Evolutionary conservation across 2,797 vertebrate genomes (phyloP), one percentile per base, ranked within the genome.

Genomic region (Erethizon dorsatum): DNA sequence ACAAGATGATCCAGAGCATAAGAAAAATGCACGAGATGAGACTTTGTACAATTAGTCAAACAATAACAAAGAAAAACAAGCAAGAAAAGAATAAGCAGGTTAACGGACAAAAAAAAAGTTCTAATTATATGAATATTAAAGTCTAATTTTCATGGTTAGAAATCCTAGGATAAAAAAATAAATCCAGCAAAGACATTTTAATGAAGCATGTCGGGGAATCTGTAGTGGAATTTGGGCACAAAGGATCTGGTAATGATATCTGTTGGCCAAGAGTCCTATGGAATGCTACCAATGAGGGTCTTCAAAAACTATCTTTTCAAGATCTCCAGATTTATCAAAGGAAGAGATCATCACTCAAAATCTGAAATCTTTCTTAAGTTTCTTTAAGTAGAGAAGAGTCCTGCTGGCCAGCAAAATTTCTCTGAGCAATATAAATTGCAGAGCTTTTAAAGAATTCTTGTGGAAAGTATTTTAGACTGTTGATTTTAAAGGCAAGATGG

Each of bases 41-140:
- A 94, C 77, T 95, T 96, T 37, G 52, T 61, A 77, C 54, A 92
- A 78, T 91, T 2, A 83, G 86, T 75, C 67, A 90, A 87, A 80
- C 47, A 88, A 65, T 92, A 83, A 50, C 31, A 75, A 73, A 96
- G 50, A 37, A 92, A 96, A 91, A 22, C 24, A 61, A 88, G 28
- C 13, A 83, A 28, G 69, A 31, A 73, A 73, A 89, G 79, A 79
- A 75, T 6, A 88, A 82, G n/a, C 37, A 92, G 33, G 63, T 54
- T 61, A 59, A 93, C 56, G 79, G 69, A 28, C 89, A 95, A 93
- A 52, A 56, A 41, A 52, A 31, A 31, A 33, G 6, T 84, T 92
- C 91, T 92, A 94, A 82, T 94, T 90, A 84, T 54, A 41, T 26
- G 33, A 54, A 92, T 47, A 50, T 22, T 52, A n/a, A 83, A 33